These are phyloP conservation scores for Stenchaetothrips biformis DNA, from an alignment of 2,888 invertebrate species.

Conservation along the genomic window DNA sequence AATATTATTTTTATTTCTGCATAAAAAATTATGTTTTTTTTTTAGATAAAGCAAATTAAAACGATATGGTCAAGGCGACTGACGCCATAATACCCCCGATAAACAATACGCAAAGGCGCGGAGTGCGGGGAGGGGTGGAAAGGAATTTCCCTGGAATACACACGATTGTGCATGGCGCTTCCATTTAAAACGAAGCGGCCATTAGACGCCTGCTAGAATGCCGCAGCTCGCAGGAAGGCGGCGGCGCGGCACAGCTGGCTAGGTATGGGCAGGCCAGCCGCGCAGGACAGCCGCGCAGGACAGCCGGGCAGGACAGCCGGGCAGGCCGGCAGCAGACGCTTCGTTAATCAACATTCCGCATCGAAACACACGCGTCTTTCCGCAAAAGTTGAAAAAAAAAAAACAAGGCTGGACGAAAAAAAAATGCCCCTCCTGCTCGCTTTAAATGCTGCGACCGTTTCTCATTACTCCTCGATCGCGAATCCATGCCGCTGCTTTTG, in stretches of 20 bases:
- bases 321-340: neutral
- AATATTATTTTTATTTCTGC: too few relatives aligned
- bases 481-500: too few relatives aligned
- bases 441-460: too few relatives aligned
- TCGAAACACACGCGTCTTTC: constrained; percentile 17
- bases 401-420: neutral
- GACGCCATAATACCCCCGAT: neutral
- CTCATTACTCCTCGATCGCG: too few relatives aligned
- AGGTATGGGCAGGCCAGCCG: neutral
- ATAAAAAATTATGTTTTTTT: too few relatives aligned
- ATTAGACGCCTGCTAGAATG: neutral
- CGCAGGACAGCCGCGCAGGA: too few relatives aligned
- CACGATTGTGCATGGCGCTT: constrained; percentile 14
- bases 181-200: constrained; percentile 16
- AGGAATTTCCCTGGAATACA: constrained; percentile 24
- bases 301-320: too few relatives aligned
- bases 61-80: too few relatives aligned
- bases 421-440: neutral
- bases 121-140: neutral
- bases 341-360: constrained; percentile 24
- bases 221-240: neutral
- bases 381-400: neutral
- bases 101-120: neutral
- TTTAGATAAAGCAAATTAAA: too few relatives aligned
- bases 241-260: neutral